Evolutionary conservation across 1,140 invertebrate genomes (phyloP).

Genomic region (Polyergus mexicanus): DNA sequence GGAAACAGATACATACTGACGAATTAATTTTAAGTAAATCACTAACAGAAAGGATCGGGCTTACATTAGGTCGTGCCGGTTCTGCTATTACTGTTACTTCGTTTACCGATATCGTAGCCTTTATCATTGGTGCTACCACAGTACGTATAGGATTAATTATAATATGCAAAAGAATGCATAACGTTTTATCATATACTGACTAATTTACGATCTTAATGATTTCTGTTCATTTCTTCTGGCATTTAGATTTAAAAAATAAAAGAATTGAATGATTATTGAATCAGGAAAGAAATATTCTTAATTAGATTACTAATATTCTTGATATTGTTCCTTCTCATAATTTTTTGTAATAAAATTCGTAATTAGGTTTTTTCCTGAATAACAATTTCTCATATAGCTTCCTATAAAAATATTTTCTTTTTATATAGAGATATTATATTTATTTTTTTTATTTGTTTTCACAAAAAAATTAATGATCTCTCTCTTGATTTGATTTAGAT

Average conservation of each 20-base stretch:
- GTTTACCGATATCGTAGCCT: constrained; percentile 93
- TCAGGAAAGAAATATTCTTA: not conserved
- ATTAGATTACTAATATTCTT: not conserved
- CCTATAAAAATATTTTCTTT: not conserved
- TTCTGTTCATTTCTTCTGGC: not conserved
- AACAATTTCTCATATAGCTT: constrained; percentile 2
- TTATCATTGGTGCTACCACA: constrained; percentile 91
- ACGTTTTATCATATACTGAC: not conserved
- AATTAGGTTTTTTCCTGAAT: not conserved
- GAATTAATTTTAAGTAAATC: constrained; percentile 86
- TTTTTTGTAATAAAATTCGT: not conserved
- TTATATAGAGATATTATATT: not conserved
- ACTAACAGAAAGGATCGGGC: constrained; percentile 88
- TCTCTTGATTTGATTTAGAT: not conserved
- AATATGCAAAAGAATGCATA: not conserved
- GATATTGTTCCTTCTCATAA: not conserved
- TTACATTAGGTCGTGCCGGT: constrained; percentile 92
- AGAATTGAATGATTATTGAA: not conserved
- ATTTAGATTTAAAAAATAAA: not conserved
- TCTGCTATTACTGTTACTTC: constrained; percentile 94
- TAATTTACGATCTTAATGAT: not conserved
- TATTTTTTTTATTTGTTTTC: constrained; percentile 9
- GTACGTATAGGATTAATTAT: constrained; percentile 79
- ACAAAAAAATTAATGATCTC: not conserved
- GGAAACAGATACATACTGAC: constrained; percentile 87